A percentile compares a stretch with the other conserved stretches of the same genome.
phyloP scores from a whole-genome alignment of 2,888 invertebrate species.

The Lepidonotus clava region DNA sequence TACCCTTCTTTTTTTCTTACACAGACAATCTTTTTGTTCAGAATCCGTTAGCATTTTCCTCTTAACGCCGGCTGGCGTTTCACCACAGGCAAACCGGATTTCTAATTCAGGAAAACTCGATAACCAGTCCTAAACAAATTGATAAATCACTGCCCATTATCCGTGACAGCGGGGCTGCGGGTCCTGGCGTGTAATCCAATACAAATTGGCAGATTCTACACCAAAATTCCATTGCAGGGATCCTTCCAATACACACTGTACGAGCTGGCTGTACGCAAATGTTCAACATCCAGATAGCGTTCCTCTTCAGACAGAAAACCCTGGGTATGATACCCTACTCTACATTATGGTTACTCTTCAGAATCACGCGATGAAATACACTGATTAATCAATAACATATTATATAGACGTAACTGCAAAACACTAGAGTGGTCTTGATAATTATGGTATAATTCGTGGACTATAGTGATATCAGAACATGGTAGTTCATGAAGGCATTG shows the following conservation, averaged over 20 bases:
- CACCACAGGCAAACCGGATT: constrained; percentile 4
- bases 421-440: neutral
- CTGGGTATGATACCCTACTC: no score
- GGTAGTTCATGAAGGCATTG: no score
- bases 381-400: neutral
- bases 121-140: constrained; percentile 32
- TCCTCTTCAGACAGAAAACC: no score
- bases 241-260: neutral
- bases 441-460: neutral
- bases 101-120: constrained; percentile 21
- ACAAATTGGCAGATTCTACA: constrained; percentile 18
- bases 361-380: no score
- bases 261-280: neutral
- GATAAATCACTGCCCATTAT: constrained; percentile 41
- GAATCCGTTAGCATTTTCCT: constrained; percentile 20
- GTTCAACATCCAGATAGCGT: neutral
- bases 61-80: neutral
- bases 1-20: neutral
- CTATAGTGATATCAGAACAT: no score
- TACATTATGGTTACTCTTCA: no score
- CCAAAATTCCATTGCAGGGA: constrained; percentile 7
- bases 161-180: neutral
- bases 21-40: neutral
- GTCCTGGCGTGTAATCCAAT: constrained; percentile 21
- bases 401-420: neutral